phyloP scores from a whole-genome alignment of 2,113 vertebrate species.

The Grus americana region DNA sequence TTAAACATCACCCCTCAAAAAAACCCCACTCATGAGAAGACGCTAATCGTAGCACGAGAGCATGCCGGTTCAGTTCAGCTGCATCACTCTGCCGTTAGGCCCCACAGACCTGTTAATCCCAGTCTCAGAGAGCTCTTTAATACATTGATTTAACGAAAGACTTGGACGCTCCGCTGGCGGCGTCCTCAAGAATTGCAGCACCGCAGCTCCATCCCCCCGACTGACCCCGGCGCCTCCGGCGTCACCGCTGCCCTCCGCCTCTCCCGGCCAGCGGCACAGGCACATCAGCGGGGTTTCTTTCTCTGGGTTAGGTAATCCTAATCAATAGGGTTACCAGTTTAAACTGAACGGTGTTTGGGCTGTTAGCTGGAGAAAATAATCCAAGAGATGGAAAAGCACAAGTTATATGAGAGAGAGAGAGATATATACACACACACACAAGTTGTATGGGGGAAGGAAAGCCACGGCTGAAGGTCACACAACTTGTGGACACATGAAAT shows the following conservation, averaged over 20 bases:
- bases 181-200: neutral
- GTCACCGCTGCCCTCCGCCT: neutral
- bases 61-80: neutral
- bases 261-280: neutral
- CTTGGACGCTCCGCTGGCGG: neutral
- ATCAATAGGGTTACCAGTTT: neutral
- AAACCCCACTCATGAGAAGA: neutral
- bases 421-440: neutral
- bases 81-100: neutral
- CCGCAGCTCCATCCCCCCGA: accelerated
- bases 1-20: neutral
- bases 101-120: neutral
- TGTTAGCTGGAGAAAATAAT: neutral
- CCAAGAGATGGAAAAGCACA: neutral
- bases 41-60: neutral
- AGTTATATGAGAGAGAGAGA: neutral
- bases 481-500: neutral
- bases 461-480: neutral
- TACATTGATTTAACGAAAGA: neutral
- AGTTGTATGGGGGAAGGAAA: neutral
- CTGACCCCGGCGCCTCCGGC: neutral
- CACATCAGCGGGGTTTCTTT: neutral
- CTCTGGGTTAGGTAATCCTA: neutral
- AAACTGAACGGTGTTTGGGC: neutral
- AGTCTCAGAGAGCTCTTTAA: neutral